Conservation (phyloP, 2,888 invertebrate genomes). For the Panopea generosa region DNA sequence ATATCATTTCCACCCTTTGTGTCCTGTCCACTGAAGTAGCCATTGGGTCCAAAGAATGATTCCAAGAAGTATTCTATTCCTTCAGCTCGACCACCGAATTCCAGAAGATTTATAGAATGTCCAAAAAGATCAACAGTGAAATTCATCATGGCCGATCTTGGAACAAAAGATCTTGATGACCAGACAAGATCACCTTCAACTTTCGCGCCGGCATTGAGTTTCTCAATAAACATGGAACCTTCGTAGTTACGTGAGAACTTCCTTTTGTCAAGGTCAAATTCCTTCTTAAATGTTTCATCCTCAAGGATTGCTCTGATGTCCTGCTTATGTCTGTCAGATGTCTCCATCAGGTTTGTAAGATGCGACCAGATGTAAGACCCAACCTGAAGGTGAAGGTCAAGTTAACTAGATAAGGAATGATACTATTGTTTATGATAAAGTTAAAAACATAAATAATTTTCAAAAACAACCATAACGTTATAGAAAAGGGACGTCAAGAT, state of each 20-base stretch:
- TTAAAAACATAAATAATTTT: no score
- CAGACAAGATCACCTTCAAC: constrained; percentile 84
- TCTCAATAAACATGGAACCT: constrained; percentile 91
- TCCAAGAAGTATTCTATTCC: constrained; percentile 95
- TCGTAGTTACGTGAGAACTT: constrained; percentile 97
- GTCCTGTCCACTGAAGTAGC: constrained; percentile 86
- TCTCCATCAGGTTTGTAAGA: constrained; percentile 93
- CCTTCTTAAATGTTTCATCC: constrained; percentile 91
- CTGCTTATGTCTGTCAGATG: constrained; percentile 93
- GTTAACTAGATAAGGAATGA: no score
- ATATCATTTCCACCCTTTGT: constrained; percentile 23
- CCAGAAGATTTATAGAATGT: constrained; percentile 94
- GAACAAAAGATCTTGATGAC: constrained; percentile 83
- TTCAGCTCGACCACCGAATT: constrained; percentile 92
- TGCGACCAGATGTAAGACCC: constrained; percentile 98
- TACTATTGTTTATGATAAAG: no score
- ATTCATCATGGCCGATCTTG: constrained; percentile 83
- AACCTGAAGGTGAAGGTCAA: constrained; percentile 86
- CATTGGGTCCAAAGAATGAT: constrained; percentile 90
- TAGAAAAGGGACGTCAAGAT: no score
- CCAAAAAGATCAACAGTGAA: constrained; percentile 87
- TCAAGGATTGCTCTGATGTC: constrained; percentile 94
- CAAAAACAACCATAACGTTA: no score
- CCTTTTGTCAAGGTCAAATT: constrained; percentile 93
- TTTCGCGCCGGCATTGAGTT: constrained; percentile 88